Evolutionary conservation across 2,797 vertebrate genomes (phyloP), one percentile per base, ranked within the genome.

Genomic region (Pangasius larnaudii): DNA sequence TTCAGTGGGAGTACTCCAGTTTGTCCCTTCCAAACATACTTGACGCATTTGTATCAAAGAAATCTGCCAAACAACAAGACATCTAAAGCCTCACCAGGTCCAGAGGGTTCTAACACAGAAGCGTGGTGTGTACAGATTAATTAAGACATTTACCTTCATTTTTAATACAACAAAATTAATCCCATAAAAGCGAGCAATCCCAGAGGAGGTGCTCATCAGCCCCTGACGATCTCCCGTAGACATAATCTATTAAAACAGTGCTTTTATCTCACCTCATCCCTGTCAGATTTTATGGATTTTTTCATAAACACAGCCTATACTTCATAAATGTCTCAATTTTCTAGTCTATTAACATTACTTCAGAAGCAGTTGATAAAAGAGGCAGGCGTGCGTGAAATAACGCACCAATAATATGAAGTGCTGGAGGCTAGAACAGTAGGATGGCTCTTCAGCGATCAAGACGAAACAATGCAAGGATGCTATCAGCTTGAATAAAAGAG

Each of bases 271-370:
- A 96, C 97, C 96, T 98, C 97, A 95, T 95, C 95, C 96, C 94
- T 96, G 97, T 97, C 97, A 96, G 97, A 97, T 96, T 98, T 98
- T 98, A 98, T 98, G 97, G 98, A 99, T 98, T 98, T 98, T 98
- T 98, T 98, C 97, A 98, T 98, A 99, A 98, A 98, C 98, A 98
- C 95, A 93, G 96, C 97, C 97, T 97, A 98, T 98, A 98, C 97
- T 99, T 99, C 98, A 98, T 98, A 98, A 98, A 98, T 97, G 98
- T 98, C 98, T 98, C 97, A 97, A 98, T 98, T 98, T 99, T 98
- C 98, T 97, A 98, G 97, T 98, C 97, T 98, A 98, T 99, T 99
- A 98, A 98, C 97, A 97, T 98, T 98, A 98, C 97, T 97, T 98
- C 96, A 98, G 97, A 97, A 97, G 97, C 96, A 96, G 96, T 96